These are phyloP conservation scores for Clytia hemisphaerica DNA, from an alignment of 30 jellyfish, hydroid and myxozoan genomes.

Conservation along the genomic window DNA sequence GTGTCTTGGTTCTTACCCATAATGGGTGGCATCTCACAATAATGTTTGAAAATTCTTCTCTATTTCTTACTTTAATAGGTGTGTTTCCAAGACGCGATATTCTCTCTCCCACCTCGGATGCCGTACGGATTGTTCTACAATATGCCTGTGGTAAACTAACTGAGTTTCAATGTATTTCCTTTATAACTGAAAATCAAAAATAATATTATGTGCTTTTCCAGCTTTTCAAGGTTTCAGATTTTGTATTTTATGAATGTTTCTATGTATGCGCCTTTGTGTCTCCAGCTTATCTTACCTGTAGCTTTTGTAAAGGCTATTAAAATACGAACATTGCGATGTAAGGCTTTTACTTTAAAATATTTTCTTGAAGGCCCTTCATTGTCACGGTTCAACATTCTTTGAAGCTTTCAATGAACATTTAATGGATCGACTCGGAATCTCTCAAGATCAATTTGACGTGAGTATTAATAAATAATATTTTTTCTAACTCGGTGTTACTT, in stretches of 20 bases:
- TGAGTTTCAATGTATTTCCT: too few relatives aligned
- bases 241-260: too few relatives aligned
- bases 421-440: conserved; percentile 34
- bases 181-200: too few relatives aligned
- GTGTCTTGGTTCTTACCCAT: too few relatives aligned
- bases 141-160: conserved; percentile 60
- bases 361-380: conserved; percentile 44
- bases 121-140: conserved; percentile 57
- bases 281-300: too few relatives aligned
- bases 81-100: conserved; percentile 59
- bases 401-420: conserved; percentile 71
- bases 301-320: too few relatives aligned
- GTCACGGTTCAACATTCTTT: conserved; percentile 50
- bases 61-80: conserved; percentile 22
- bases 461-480: not conserved
- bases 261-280: too few relatives aligned
- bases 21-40: too few relatives aligned
- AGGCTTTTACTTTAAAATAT: not conserved
- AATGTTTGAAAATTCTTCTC: not conserved
- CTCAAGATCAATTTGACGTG: conserved; percentile 40
- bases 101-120: conserved; percentile 65
- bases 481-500: not conserved
- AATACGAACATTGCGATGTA: not conserved
- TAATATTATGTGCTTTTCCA: too few relatives aligned
- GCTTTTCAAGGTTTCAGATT: too few relatives aligned